Evolutionary conservation across 1,140 invertebrate species (phyloP).

Genomic region (Drosophila cardini): DNA sequence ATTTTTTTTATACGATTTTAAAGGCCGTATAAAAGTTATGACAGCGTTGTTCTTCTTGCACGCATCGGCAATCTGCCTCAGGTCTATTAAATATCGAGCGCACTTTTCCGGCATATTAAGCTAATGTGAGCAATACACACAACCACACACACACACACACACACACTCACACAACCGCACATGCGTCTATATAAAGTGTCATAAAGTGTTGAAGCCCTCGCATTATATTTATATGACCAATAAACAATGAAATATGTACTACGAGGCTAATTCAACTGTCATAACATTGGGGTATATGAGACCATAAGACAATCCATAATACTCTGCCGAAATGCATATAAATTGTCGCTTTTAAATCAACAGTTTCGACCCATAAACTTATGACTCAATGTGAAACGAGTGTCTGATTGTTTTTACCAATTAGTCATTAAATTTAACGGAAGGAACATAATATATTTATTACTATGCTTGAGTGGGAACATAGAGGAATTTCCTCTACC

Average conservation of each 20-base stretch:
- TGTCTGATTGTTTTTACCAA: slow-evolving; percentile 42
- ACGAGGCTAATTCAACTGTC: slow-evolving; percentile 47
- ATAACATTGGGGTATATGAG: neutral
- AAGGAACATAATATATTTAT: slow-evolving; percentile 1
- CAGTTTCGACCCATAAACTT: slow-evolving; percentile 44
- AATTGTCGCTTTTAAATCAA: slow-evolving; percentile 50
- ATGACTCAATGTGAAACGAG: slow-evolving; percentile 29
- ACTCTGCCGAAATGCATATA: slow-evolving; percentile 26
- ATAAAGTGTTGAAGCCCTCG: slow-evolving; percentile 53
- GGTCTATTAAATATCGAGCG: slow-evolving; percentile 64
- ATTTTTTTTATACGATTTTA: slow-evolving; percentile 80
- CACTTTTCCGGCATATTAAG: slow-evolving; percentile 72
- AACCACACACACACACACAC: slow-evolving; percentile 9
- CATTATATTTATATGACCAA: slow-evolving; percentile 77
- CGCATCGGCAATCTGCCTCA: slow-evolving; percentile 42
- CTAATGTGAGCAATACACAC: slow-evolving; percentile 64
- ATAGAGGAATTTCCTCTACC: neutral
- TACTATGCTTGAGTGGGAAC: neutral
- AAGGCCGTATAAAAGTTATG: slow-evolving; percentile 78
- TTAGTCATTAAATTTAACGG: slow-evolving; percentile 40
- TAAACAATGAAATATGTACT: slow-evolving; percentile 65
- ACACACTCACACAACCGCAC: slow-evolving; percentile 6
- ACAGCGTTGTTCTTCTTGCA: slow-evolving; percentile 45
- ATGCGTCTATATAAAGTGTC: slow-evolving; percentile 23
- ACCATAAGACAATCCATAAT: slow-evolving; percentile 26